Conservation (phyloP, 2,888 invertebrate species). For the Agonopterix subpropinquella region DNA sequence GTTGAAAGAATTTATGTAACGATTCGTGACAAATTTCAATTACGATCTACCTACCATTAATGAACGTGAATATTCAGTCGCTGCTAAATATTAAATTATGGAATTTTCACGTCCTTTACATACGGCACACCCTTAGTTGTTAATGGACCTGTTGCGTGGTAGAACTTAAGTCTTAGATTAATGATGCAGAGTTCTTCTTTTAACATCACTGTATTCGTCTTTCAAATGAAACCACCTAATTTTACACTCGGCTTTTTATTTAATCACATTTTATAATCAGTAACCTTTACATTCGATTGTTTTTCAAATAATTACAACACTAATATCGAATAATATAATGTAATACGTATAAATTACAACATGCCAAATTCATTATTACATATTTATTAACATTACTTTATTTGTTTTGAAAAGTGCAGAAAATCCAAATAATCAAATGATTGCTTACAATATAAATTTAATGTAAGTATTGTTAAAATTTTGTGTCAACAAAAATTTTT, state of each 20-base stretch:
- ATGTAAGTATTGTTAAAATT: too few relatives aligned
- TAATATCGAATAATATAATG: constrained; percentile 11
- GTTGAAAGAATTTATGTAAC: too few relatives aligned
- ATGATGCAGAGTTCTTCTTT: too few relatives aligned
- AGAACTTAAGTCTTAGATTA: too few relatives aligned
- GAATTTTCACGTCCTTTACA: constrained; percentile 29
- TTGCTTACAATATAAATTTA: too few relatives aligned
- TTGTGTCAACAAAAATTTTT: too few relatives aligned
- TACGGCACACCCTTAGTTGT: constrained; percentile 3
- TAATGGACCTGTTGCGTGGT: too few relatives aligned
- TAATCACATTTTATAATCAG: constrained; percentile 33
- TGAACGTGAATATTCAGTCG: constrained; percentile 14
- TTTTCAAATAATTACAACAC: constrained; percentile 26
- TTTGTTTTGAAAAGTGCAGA: constrained; percentile 7
- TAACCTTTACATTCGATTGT: constrained; percentile 27
- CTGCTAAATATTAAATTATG: constrained; percentile 62
- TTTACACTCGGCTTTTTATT: constrained; percentile 19
- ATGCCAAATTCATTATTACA: constrained; percentile 7
- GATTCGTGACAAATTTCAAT: too few relatives aligned
- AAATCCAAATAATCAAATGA: neutral
- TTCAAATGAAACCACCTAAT: constrained; percentile 5
- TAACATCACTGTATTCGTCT: too few relatives aligned
- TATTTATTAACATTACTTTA: constrained; percentile 1
- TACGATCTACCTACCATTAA: too few relatives aligned
- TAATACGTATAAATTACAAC: constrained; percentile 9